Base-by-base conservation (phyloP, 1,140 invertebrate species). In the Phocides pigmalion region DNA sequence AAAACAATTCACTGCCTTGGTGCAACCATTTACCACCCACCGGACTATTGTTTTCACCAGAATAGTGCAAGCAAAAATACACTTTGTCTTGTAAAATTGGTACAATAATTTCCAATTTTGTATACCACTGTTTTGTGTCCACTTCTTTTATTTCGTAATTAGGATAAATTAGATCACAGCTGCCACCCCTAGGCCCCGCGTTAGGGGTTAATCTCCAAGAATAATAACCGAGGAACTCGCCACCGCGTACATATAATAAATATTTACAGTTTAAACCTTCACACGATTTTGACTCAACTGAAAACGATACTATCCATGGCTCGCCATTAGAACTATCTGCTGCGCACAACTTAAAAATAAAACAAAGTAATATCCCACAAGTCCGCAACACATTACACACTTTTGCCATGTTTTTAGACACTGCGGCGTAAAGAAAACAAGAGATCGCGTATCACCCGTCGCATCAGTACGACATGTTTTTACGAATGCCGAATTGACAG, bases 291-390 rank as follows among this genome's bases (percentile, higher is more conserved):
- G 69, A 70, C 35, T 76, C 68, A 62, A 89, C 62, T 84, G 78
- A 72, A 59, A 87, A 76, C 39, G 82, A 81, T 49, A 77, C 56
- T 85, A 90, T 89, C 81, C 81, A 76, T 77, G 84, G 84, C 71
- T 81, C 72, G 8, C 42, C 56, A n/a, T 59, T 50, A 35, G 37
- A 71, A 70, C 77, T 66, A 9, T 70, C 59, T 0, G 42, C 59
- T 66, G 79, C 74, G 65, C 71, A 62, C 80, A 86, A 79, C 53
- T 75, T 66, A 62, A 81, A 72, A 69, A 85, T 66, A 67, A 91
- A 53, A 70, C 64, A 82, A 53, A 82, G 68, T 54, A 89, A 74
- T 87, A 90, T 83, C 74, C 87, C 82, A 88, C 87, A 90, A 92
- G 90, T 92, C 90, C 90, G 90, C 53, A 88, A 81, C 67, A 84